Conservation (phyloP, 2,888 invertebrate species). For the Lithophane socia region DNA sequence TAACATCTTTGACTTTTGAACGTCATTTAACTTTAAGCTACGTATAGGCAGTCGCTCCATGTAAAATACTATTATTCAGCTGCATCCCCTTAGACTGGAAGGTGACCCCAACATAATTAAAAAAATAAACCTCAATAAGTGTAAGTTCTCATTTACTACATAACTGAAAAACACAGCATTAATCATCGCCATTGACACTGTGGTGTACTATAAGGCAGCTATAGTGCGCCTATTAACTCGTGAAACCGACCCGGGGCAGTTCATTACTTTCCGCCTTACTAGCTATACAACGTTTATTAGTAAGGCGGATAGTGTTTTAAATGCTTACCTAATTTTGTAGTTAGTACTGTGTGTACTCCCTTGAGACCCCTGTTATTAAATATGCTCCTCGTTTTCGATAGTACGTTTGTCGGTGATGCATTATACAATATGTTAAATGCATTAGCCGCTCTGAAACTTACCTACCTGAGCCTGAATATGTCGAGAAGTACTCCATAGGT, state of each 20-base stretch:
- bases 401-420: background rate
- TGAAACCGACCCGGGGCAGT: background rate
- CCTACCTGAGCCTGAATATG: background rate
- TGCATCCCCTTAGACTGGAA: too few relatives aligned
- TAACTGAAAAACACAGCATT: background rate
- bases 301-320: too few relatives aligned
- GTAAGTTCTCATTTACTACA: background rate
- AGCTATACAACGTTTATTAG: too few relatives aligned
- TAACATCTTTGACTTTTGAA: too few relatives aligned
- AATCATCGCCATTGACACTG: too few relatives aligned
- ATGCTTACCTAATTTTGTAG: constrained; percentile 36
- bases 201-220: too few relatives aligned
- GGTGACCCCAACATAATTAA: too few relatives aligned
- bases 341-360: background rate
- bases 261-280: constrained; percentile 26
- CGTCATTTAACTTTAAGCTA: too few relatives aligned
- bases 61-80: too few relatives aligned
- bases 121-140: too few relatives aligned
- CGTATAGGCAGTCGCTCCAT: too few relatives aligned
- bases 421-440: background rate
- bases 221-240: too few relatives aligned
- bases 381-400: background rate
- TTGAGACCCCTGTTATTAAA: background rate
- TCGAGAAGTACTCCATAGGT: background rate
- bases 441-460: background rate